Percentiles rank a stretch among this genome's conserved stretches.
phyloP scores from a whole-genome alignment of 2,888 invertebrate species.

The Alviniconcha strummeri region DNA sequence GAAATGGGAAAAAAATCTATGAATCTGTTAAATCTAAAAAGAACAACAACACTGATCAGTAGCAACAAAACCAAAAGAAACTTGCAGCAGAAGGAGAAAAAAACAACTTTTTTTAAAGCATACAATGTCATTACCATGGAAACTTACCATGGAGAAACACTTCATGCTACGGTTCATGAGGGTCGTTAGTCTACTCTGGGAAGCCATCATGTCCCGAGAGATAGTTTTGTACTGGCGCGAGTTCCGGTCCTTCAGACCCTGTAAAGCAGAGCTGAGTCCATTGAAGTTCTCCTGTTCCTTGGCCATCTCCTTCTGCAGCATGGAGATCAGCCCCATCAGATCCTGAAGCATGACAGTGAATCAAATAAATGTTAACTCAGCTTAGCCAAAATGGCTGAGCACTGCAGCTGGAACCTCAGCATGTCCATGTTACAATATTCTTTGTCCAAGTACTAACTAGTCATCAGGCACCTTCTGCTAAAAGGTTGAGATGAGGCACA shows the following conservation, averaged over 20 bases:
- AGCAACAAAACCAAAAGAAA: not conserved
- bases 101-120: not conserved
- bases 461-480: no score
- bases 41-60: no score
- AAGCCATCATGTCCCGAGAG: conserved; percentile 69
- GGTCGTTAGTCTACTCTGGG: conserved; percentile 70
- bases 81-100: not conserved
- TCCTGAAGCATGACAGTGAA: conserved; percentile 52
- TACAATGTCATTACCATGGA: not conserved
- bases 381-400: no score
- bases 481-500: no score
- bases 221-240: conserved; percentile 69
- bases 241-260: conserved; percentile 59
- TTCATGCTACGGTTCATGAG: conserved; percentile 74
- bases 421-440: no score
- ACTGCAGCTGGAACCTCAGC: no score
- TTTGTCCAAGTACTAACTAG: no score
- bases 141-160: conserved; percentile 73
- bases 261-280: conserved; percentile 66
- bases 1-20: not conserved
- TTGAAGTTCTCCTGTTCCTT: conserved; percentile 73
- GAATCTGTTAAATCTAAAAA: no score
- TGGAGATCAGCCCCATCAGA: conserved; percentile 70
- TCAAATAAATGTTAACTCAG: not conserved
- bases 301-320: conserved; percentile 73